These are phyloP conservation scores for Fregetta grallaria DNA, from an alignment of 2,113 vertebrate genomes.

Conservation along the genomic window DNA sequence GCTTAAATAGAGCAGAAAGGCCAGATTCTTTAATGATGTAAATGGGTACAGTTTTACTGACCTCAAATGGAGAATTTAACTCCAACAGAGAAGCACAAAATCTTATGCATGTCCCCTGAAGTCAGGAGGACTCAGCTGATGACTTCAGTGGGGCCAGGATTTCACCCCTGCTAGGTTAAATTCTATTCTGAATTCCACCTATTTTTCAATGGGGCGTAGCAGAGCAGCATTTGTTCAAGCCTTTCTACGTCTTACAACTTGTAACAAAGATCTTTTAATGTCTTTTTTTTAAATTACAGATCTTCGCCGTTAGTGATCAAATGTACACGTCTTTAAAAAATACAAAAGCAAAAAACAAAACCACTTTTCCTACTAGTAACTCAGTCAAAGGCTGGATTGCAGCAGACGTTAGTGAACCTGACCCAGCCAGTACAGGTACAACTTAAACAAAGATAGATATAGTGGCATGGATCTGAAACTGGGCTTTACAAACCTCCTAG, in stretches of 20 bases:
- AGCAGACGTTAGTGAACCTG: neutral
- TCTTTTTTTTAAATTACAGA: neutral
- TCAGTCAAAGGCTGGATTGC: neutral
- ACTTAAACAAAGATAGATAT: neutral
- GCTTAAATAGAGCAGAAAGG: neutral
- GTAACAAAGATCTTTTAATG: neutral
- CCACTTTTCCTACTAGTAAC: neutral
- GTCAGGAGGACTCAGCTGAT: neutral
- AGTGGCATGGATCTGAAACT: neutral
- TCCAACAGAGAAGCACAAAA: neutral
- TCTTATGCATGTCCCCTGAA: neutral
- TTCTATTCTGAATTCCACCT: neutral
- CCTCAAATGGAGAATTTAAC: neutral
- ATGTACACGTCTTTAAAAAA: neutral
- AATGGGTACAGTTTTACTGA: neutral
- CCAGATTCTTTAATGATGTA: neutral
- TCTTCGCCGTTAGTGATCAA: neutral
- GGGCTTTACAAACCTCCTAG: neutral
- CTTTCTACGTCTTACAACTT: neutral
- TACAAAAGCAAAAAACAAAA: neutral
- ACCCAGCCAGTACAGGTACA: neutral
- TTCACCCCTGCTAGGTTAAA: neutral
- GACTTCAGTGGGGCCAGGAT: neutral
- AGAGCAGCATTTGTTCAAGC: constrained; percentile 42
- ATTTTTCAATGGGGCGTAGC: neutral